Evolutionary conservation across 2,113 vertebrate species (phyloP), one percentile per base, ranked within the genome.

Genomic region (Gopherus flavomarginatus): DNA sequence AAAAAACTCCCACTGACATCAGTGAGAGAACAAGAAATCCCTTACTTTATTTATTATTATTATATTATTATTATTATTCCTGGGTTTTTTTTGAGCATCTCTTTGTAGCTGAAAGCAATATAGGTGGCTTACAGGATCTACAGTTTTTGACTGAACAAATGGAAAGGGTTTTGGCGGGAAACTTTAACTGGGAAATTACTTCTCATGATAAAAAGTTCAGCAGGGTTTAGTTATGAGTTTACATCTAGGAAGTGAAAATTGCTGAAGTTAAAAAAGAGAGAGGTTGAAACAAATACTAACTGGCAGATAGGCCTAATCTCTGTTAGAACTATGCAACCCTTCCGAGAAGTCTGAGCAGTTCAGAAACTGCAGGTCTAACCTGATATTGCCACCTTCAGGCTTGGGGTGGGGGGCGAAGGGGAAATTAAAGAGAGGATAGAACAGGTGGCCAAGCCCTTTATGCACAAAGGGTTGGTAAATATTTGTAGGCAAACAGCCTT

Each of bases 401-500:
- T 91, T 91, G 57, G 57, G 38, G 16, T 2, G 8, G 53, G 52
- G 86, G 29, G 54, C n/a, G 56, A 17, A 8, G 38, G 53, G 86
- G 19, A 52, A 88, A 26, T 42, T 62, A 94, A 93, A 78, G 91
- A 92, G 75, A 86, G 75, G 77, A 85, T 65, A 93, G 96, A 97
- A 91, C 98, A 96, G 97, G 97, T 97, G 97, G 96, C 86, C 69
- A 2, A 3, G 89, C 86, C 24, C 75, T 93, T 96, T 95, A 88
- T 90, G 81, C 77, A 31, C 54, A 90, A 95, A 95, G 80, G 77
- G 59, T 93, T 92, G 79, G 93, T 93, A 95, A 97, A 97, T 97
- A 94, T 97, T 98, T 96, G 89, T 96, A 77, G 26, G 94, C 97
- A 97, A 97, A 97, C 94, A 95, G 95, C 94, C 89, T 88, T 94